Evolutionary conservation across 2,888 invertebrate species (phyloP), one percentile per base, ranked within the genome.

Genomic region (Drosophila quasianomalipes): DNA sequence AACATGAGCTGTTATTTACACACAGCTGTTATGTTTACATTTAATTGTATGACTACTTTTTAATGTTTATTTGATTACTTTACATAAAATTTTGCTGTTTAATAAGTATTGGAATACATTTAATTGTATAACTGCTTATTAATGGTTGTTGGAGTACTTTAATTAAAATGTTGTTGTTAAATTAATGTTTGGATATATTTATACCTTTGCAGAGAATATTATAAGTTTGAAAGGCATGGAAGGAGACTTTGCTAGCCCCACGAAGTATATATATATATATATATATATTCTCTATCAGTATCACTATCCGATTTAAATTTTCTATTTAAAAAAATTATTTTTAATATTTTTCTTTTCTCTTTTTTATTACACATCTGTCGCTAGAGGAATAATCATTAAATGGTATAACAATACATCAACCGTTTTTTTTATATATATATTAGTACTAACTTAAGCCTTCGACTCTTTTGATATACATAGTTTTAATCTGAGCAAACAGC

Each of bases 1-100:
- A 70, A 55, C 60, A 76, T 49, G 3, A 7, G 1, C 69, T 60
- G 80, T 52, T 58, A 39, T 31, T 55, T 9, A 39, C n/a, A n/a
- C n/a, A n/a, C 69, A 68, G 47, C 3, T 7, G 0, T 0, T 47
- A 5, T 2, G 16, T 0, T 1, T 14, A 12, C 16, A 26, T 47
- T 26, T n/a, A 26, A 9, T 7, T 22, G 14, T 9, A 0, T 39
- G 1, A 19, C 7, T 19, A 19, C 19, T 39, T 19, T 0, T 39
- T 19, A 19, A 9, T 39, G 3, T 7, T 39, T 19, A 22, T 39
- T 39, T 1, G 19, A 19, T 39, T 39, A 39, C 3, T 39, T 39
- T 9, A 3, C 3, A 9, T 19, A 7, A 9, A 9, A 19, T 41
- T 1, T 41, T 41, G 10, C 10, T 10, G 19, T 10, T 41, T 4